These are phyloP conservation scores for Buathra laborator DNA, from an alignment of 2,888 invertebrate genomes.

Conservation along the genomic window DNA sequence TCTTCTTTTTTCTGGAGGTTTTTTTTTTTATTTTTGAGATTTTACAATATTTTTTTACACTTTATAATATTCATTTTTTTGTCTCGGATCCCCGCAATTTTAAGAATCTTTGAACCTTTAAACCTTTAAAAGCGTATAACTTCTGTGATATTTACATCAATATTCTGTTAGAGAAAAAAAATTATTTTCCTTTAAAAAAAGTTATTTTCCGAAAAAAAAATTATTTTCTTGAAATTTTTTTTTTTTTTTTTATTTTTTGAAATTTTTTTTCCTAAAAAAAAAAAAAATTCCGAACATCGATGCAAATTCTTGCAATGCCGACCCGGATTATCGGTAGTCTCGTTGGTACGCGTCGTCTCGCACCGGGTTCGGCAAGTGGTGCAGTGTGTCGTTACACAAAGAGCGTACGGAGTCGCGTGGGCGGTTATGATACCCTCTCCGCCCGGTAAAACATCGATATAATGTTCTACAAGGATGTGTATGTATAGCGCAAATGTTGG, in stretches of 20 bases:
- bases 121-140: no score
- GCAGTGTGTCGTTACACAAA: conserved; percentile 67
- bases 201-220: not conserved
- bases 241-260: no score
- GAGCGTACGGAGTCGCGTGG: conserved; percentile 68
- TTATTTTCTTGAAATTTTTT: no score
- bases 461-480: conserved; percentile 16
- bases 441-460: conserved; percentile 52
- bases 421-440: conserved; percentile 72
- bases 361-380: conserved; percentile 45
- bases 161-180: not conserved
- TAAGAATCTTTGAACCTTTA: no score
- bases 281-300: not conserved
- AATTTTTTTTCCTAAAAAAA: not conserved
- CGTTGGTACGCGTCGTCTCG: conserved; percentile 23
- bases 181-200: not conserved
- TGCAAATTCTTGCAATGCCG: not conserved
- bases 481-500: conserved; percentile 9
- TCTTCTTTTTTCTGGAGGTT: no score
- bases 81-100: no score
- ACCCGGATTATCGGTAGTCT: conserved; percentile 29
- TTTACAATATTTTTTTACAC: no score
- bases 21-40: no score
- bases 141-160: not conserved
- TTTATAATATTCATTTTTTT: no score